A percentile compares a stretch with the other conserved stretches of the same genome.
phyloP scores from a whole-genome alignment of 2,113 vertebrate species.

The Phaethon lepturus region DNA sequence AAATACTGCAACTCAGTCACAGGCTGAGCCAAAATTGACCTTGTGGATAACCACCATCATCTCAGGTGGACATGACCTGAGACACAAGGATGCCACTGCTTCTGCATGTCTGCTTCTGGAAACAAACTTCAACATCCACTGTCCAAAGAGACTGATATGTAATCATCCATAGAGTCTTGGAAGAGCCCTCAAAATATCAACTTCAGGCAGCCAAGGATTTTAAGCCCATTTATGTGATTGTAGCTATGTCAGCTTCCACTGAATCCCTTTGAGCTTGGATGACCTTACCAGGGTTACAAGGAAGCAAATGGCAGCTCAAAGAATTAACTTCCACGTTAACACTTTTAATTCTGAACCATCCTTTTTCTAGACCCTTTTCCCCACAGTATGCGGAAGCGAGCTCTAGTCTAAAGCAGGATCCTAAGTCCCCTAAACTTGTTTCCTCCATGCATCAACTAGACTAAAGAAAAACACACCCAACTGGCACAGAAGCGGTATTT shows the following conservation, averaged over 20 bases:
- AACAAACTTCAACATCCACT: neutral
- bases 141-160: neutral
- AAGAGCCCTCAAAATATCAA: neutral
- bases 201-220: neutral
- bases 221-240: neutral
- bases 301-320: neutral
- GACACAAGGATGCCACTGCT: neutral
- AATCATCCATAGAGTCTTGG: neutral
- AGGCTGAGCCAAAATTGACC: neutral
- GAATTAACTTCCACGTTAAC: neutral
- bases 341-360: neutral
- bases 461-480: conserved; percentile 14
- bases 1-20: neutral
- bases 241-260: neutral
- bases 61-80: neutral
- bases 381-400: neutral
- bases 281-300: neutral
- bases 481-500: neutral
- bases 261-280: neutral
- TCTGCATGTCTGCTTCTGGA: neutral
- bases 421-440: neutral
- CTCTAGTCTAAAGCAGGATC: neutral
- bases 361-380: neutral
- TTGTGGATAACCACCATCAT: neutral
- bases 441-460: neutral